These are phyloP conservation scores for Tetramorium alpestre DNA, from an alignment of 1,140 invertebrate species.

Conservation along the genomic window DNA sequence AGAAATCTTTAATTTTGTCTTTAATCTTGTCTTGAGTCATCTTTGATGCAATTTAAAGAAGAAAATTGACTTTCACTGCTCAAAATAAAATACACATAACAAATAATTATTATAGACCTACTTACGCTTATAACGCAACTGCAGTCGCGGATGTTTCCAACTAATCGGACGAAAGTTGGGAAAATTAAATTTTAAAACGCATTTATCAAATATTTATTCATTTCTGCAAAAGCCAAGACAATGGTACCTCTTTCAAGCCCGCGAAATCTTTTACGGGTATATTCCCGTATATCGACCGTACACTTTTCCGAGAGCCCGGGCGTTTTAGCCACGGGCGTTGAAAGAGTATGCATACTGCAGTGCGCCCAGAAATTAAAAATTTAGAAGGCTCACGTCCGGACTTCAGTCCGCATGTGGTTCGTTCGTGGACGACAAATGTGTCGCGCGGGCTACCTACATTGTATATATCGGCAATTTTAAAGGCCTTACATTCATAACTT, in stretches of 20 bases:
- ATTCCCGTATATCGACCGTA: constrained; percentile 28
- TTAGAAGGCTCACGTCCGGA: constrained; percentile 47
- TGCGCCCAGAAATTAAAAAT: constrained; percentile 63
- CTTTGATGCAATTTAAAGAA: neutral
- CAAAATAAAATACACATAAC: neutral
- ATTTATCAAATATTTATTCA: constrained; percentile 33
- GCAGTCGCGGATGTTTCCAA: too few species aligned
- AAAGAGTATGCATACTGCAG: constrained; percentile 55
- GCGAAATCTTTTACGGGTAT: constrained; percentile 3
- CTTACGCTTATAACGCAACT: neutral
- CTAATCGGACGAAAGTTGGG: neutral
- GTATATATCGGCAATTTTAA: constrained; percentile 2
- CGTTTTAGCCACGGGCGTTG: constrained; percentile 3
- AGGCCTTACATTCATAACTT: neutral
- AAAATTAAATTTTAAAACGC: neutral
- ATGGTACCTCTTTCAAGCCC: neutral
- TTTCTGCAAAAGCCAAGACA: neutral
- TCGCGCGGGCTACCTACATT: neutral
- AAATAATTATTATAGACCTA: neutral
- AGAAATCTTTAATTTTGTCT: neutral
- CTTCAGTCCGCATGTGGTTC: neutral
- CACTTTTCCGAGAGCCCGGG: neutral
- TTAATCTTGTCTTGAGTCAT: neutral
- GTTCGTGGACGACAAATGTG: constrained; percentile 12
- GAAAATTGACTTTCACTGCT: neutral